Percentiles rank a stretch among this genome's conserved stretches.
These are phyloP conservation scores for Actinemys pallida DNA, from an alignment of 2,113 vertebrate genomes.

Conservation along the genomic window DNA sequence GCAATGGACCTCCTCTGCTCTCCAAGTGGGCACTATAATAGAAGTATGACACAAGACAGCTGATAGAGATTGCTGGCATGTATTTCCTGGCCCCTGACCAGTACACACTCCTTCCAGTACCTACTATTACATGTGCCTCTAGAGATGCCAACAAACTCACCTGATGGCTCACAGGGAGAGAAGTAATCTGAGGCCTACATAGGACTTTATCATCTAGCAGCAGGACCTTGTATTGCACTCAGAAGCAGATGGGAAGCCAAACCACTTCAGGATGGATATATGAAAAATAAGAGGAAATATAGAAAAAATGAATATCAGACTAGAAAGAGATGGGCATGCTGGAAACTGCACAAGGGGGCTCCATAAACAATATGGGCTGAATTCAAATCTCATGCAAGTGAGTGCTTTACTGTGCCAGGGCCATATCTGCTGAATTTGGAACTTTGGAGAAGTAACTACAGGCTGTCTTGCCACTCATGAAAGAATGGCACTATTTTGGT, in stretches of 20 bases:
- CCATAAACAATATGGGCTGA: neutral
- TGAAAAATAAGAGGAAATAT: neutral
- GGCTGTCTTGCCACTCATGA: neutral
- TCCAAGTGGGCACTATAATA: neutral
- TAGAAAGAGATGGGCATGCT: neutral
- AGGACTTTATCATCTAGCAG: neutral
- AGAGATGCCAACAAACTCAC: neutral
- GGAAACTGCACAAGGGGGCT: rapidly evolving
- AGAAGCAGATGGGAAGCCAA: constrained; percentile 15
- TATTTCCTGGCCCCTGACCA: neutral
- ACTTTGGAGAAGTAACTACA: neutral
- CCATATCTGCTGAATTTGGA: neutral
- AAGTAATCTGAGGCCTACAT: neutral
- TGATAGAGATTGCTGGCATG: neutral
- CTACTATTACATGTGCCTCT: neutral
- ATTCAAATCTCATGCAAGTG: neutral
- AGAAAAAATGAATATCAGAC: neutral
- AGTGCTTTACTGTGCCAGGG: neutral
- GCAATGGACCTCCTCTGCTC: neutral
- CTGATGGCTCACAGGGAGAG: neutral
- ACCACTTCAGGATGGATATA: neutral
- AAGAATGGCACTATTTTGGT: neutral
- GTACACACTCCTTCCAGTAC: neutral
- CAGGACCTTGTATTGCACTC: neutral
- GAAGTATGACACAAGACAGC: neutral